Evolutionary conservation across 2,888 invertebrate genomes (phyloP).

Genomic region (Sarcophaga rosellei): DNA sequence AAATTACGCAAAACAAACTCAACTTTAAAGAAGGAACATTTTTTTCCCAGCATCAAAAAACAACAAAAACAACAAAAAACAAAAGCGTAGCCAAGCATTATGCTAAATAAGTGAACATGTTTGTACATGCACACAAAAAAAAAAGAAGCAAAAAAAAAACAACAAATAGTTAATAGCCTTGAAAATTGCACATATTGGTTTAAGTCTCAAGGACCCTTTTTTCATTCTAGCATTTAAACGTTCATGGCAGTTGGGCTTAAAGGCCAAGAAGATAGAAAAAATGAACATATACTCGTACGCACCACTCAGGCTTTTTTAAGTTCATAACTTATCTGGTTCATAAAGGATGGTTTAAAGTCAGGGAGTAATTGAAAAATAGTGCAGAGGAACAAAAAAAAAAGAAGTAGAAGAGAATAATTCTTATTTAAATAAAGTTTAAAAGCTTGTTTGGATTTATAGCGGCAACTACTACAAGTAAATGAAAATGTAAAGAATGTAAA

Average conservation of each 20-base stretch:
- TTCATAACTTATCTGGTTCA: constrained; percentile 63
- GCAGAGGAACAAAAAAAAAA: background rate
- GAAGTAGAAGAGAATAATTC: background rate
- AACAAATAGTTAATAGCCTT: constrained; percentile 64
- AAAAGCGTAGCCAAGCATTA: constrained; percentile 34
- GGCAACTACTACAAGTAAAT: background rate
- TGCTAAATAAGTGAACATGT: constrained; percentile 63
- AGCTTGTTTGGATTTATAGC: constrained; percentile 38
- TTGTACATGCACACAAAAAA: constrained; percentile 53
- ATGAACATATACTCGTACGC: background rate
- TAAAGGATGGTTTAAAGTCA: constrained; percentile 42
- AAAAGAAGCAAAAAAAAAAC: constrained; percentile 25
- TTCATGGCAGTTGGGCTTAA: background rate
- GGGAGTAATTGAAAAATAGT: constrained; percentile 32
- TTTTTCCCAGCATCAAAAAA: constrained; percentile 16
- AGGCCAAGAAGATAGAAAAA: background rate
- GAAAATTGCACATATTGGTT: constrained; percentile 44
- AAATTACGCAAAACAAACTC: constrained; percentile 52
- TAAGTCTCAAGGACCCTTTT: constrained; percentile 38
- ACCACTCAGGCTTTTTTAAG: background rate
- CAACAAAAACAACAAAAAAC: background rate
- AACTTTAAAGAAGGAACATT: background rate
- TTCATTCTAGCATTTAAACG: constrained; percentile 13
- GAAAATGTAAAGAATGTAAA: background rate
- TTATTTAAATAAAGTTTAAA: constrained; percentile 18